These are phyloP conservation scores for Metridium senile DNA, from an alignment of 92 coral and sea anemone species.

Conservation along the genomic window DNA sequence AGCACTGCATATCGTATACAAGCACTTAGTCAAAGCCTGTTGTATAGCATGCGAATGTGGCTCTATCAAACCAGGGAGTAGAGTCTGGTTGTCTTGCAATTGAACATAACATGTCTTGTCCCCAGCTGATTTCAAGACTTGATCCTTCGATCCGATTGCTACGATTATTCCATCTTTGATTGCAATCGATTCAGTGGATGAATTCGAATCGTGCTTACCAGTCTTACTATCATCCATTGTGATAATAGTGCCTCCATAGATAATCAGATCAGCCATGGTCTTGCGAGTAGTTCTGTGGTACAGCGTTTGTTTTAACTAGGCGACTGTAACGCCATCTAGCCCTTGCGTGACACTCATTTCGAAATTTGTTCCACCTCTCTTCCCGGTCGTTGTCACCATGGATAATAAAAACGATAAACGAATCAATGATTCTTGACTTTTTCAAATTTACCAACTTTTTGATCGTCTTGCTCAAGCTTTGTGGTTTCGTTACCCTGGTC, in stretches of 20 bases:
- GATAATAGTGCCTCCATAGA: conserved; percentile 55
- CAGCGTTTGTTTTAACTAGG: too few relatives aligned
- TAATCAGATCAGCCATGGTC: conserved; percentile 43
- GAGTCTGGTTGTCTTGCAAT: conserved; percentile 47
- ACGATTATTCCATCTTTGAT: conserved; percentile 43
- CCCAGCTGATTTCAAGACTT: conserved; percentile 30
- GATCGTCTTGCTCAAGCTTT: too few relatives aligned
- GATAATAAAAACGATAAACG: too few relatives aligned
- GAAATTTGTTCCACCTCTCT: too few relatives aligned
- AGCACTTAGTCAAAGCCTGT: conserved; percentile 3
- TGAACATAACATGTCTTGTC: conserved; percentile 30
- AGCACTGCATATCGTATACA: conserved; percentile 18
- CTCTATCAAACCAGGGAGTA: conserved; percentile 79
- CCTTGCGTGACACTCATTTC: too few relatives aligned
- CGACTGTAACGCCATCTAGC: too few relatives aligned
- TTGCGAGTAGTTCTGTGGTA: too few relatives aligned
- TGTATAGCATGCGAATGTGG: conserved; percentile 55
- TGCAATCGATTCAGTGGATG: conserved; percentile 29
- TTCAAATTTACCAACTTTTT: too few relatives aligned
- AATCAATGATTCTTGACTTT: too few relatives aligned
- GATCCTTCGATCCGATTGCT: conserved; percentile 46
- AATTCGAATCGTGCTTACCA: conserved; percentile 38
- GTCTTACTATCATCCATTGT: conserved; percentile 64
- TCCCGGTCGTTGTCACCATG: too few relatives aligned
- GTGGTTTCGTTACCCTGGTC: too few relatives aligned